Evolutionary conservation across 1,140 invertebrate genomes (phyloP), one percentile per base, ranked within the genome.

Genomic region (Ctenoplectra terminalis): DNA sequence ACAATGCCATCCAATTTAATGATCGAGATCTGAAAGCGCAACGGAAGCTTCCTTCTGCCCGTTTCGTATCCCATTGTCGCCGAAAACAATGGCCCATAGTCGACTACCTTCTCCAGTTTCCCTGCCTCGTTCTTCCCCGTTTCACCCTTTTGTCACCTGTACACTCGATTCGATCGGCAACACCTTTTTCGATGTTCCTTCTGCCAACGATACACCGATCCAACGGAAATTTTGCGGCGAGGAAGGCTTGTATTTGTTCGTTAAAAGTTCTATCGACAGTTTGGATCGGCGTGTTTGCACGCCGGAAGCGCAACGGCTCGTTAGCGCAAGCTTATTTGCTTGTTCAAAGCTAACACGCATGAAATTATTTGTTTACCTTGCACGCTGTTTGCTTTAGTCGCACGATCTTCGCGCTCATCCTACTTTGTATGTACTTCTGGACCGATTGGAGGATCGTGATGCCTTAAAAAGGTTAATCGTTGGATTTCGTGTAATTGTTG

Each of bases 1-100:
- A 83, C 81, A 80, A 80, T 83, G 50, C 54, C 72, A 29, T 50
- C 76, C 81, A 86, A 87, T 87, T 83, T 87, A 87, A 87, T 77
- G 72, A 87, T 81, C 56, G 40, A 31, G 61, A 76, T 86, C 76
- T 86, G 76, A 81, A 86, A 83, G 67, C 56, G 72, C 84, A 79
- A 83, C 85, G 84, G 75, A 87, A 83, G 84, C 72, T 58, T 82
- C 77, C 84, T 80, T 74, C 84, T 77, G 54, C 58, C 67, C 84
- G 76, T 81, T 86, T 86, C 67, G 81, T 75, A 79, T 79, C 34
- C 67, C 20, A 86, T 86, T 83, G 76, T 86, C 54, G n/a, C 17
- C 43, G 69, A 58, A 73, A 83, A 86, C 66, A 83, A 83, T 70
- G 23, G 56, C 40, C n/a, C n/a, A 46, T 58, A 61, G 34, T 78